Evolutionary conservation across 1,140 invertebrate species (phyloP), one percentile per base, ranked within the genome.

Genomic region (Drosophila orena): DNA sequence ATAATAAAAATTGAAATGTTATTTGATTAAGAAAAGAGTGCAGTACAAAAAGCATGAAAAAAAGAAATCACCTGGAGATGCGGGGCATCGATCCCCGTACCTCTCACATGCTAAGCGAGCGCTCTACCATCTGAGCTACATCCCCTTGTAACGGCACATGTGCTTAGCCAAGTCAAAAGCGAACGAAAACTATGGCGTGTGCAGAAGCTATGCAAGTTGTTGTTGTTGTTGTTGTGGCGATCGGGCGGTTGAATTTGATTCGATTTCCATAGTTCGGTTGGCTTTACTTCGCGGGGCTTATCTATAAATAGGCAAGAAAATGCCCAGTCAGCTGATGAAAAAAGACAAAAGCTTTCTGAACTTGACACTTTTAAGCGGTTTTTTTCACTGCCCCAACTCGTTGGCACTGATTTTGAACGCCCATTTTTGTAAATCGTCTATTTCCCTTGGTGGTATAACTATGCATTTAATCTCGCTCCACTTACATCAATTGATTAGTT

Each of bases 91-190:
- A 96, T 96, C 95, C 95, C 94, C 93, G 95, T 96, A 96, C 95
- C 95, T 96, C 95, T 96, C 95, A 94, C 95, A 96, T 96, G 95
- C 95, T 96, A 96, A 96, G 95, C 95, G 95, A 96, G 95, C 95
- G 95, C 95, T 96, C 95, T 96, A 96, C 95, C 95, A 95, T 95
- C 94, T 96, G 95, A 96, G 95, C 94, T 96, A 96, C 94, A 91
- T 91, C 88, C 84, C 86, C 91, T 47, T 38, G 38, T 66, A 17
- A 14, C 3, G n/a, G 40, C 1, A 12, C 15, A 2, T 15, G 20
- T 14, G 37, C 37, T 30, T 15, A 73, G 53, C 27, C 3, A 11
- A 57, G 53, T 30, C 0, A 15, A 35, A 65, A 58, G 40, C 11
- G 12, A 75, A 35, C 27, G 20, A 20, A 61, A 74, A 56, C 57